Evolutionary conservation across 2,113 vertebrate species (phyloP).

Genomic region (Danio rerio): GRCz12tu NC_133187.1:27006001-27006500

Average conservation of each 20-base stretch:
- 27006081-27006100: constrained; percentile 73
- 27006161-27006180: background rate
- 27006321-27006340: constrained; percentile 73
- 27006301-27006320: constrained; percentile 54
- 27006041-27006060: constrained; percentile 64
- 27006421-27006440: background rate
- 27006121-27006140: constrained; percentile 58
- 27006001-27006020: background rate
- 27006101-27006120: constrained; percentile 63
- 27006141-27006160: constrained; percentile 17
- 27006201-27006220: background rate
- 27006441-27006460: background rate
- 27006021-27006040: background rate
- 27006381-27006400: background rate
- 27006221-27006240: background rate
- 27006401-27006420: background rate
- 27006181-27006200: background rate
- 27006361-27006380: constrained; percentile 2
- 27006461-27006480: background rate
- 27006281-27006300: constrained; percentile 41
- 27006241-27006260: background rate
- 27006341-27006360: constrained; percentile 57
- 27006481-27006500: constrained; percentile 41
- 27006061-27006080: constrained; percentile 72
- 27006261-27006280: background rate